Evolutionary conservation across 2,888 invertebrate species (phyloP), one percentile per base, ranked within the genome.

Genomic region (Rhaphigaster nebulosa): DNA sequence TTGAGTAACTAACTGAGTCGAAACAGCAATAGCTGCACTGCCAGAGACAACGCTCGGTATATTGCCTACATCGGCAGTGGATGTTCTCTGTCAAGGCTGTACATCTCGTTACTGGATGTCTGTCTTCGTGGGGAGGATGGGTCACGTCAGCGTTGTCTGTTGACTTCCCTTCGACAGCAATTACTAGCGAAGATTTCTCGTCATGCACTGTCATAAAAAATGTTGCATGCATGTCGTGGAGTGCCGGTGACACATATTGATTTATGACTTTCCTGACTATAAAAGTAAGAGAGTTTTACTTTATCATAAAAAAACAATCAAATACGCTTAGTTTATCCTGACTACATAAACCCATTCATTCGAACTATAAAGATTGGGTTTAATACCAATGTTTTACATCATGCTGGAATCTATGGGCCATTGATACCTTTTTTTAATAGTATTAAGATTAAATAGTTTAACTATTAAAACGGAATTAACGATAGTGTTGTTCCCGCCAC

Each of bases 111-210:
- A 76, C 18, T 76, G 70, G 20, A 5, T 34, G 18, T 38, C 70
- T 23, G 70, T n/a, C 34, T 34, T 18, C 34, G 34, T 5, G 20
- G 3, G 3, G 60, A 29, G 34, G 70, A 34, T 34, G 70, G 34
- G 20, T 76, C 38, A 38, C 70, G 34, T 76, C 70, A 34, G 20
- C 23, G 8, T 20, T 38, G 70, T 76, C 70, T 76, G 20, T 23
- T 76, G 70, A 34, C 70, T 76, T 76, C 20, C 38, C 70, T 76
- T 76, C 70, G 70, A 76, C 38, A 76, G 70, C 70, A 76, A 76
- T 76, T 38, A 76, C 70, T 34, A 20, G 18, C 34, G 8, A 23
- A 38, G 70, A 38, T 76, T 76, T 76, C 70, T 76, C 38, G 29
- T 76, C 70, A 38, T 29, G 38, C 34, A 76, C 34, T 76, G 38